Percentiles rank a stretch among this genome's conserved stretches.
These are phyloP conservation scores for Scrobipalpa atriplicella DNA, from an alignment of 2,888 invertebrate species.

Conservation along the genomic window DNA sequence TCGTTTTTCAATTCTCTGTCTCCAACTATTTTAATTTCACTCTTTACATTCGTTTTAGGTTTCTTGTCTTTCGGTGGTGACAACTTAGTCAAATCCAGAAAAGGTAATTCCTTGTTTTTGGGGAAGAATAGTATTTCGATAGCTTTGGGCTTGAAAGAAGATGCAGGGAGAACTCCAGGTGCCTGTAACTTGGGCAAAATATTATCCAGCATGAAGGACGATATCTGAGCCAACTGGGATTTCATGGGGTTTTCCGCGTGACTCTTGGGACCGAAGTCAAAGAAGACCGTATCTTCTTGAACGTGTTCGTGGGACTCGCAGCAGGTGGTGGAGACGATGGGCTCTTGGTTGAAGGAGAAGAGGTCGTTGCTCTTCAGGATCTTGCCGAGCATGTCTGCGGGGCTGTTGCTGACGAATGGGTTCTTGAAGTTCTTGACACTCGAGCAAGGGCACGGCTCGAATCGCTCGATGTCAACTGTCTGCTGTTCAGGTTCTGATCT, in stretches of 20 bases:
- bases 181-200: conserved; percentile 44
- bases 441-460: conserved; percentile 61
- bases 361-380: conserved; percentile 60
- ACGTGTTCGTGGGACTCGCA: conserved; percentile 67
- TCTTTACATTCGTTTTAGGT: conserved; percentile 40
- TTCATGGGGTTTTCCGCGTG: conserved; percentile 27
- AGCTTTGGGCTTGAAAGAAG: conserved; percentile 50
- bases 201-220: conserved; percentile 46
- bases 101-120: conserved; percentile 52
- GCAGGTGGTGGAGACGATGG: conserved; percentile 54
- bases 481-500: conserved; percentile 39
- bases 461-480: conserved; percentile 36
- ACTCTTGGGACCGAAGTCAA: conserved; percentile 55
- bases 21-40: conserved; percentile 58
- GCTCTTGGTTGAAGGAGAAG: conserved; percentile 56
- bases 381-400: conserved; percentile 59
- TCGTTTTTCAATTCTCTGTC: conserved; percentile 55
- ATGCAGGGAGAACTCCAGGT: conserved; percentile 25
- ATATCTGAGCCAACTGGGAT: background rate
- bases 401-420: conserved; percentile 43
- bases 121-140: conserved; percentile 69
- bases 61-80: conserved; percentile 41
- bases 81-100: conserved; percentile 41
- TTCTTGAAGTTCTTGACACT: conserved; percentile 48
- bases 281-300: conserved; percentile 58